phyloP scores from a whole-genome alignment of 2,888 invertebrate genomes.

The Sarcophaga rosellei region DNA sequence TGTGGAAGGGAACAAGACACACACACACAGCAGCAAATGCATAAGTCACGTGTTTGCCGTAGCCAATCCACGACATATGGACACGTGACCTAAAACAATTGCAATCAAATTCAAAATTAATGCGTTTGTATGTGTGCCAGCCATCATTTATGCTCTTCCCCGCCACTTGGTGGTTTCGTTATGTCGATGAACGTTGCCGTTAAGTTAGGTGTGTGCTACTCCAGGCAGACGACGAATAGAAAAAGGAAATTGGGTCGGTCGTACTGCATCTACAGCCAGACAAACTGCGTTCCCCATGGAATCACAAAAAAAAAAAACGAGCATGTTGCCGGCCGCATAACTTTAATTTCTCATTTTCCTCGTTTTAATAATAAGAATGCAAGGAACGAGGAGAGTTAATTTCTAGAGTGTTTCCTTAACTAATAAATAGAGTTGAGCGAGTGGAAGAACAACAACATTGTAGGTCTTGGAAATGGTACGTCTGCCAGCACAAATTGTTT shows the following conservation, averaged over 20 bases:
- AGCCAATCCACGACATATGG: conserved; percentile 73
- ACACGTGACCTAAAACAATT: conserved; percentile 78
- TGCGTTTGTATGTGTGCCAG: conserved; percentile 49
- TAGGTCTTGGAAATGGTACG: conserved; percentile 13
- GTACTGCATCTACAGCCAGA: conserved; percentile 42
- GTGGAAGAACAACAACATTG: neutral
- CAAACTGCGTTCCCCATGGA: conserved; percentile 34
- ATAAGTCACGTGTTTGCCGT: conserved; percentile 69
- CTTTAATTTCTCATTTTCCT: conserved; percentile 69
- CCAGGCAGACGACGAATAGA: neutral
- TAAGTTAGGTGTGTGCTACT: conserved; percentile 46
- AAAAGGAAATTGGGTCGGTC: conserved; percentile 53
- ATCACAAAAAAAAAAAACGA: conserved; percentile 28
- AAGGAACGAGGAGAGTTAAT: conserved; percentile 43
- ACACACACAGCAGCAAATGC: neutral
- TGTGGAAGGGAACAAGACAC: conserved; percentile 59
- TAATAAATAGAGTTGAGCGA: conserved; percentile 71
- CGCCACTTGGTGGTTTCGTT: conserved; percentile 68
- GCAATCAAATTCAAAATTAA: conserved; percentile 67
- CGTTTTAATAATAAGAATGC: conserved; percentile 43
- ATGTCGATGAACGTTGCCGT: conserved; percentile 28
- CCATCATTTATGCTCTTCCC: conserved; percentile 11
- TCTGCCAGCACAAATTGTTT: conserved; percentile 77
- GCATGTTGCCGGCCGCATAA: conserved; percentile 51
- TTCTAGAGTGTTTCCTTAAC: conserved; percentile 70